Evolutionary conservation across 2,113 vertebrate genomes (phyloP).

Genomic region (Poeciliopsis retropinna): DNA sequence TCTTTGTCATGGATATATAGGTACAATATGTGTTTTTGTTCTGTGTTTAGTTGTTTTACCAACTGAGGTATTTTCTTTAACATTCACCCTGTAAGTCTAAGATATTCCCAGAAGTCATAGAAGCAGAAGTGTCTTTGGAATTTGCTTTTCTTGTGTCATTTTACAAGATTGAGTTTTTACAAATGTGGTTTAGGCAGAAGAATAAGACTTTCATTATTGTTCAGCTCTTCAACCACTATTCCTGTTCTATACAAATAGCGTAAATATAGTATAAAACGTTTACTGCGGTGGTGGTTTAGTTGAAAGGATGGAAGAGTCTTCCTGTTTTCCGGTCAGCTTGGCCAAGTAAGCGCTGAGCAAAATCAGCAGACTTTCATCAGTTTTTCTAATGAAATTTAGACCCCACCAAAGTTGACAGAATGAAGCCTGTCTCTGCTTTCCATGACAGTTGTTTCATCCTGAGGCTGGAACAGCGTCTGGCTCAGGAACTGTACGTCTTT

Average conservation of each 20-base stretch:
- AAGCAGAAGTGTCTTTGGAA: neutral
- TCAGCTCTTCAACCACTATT: neutral
- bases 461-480: conserved; percentile 35
- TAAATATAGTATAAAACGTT: neutral
- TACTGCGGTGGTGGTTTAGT: no score
- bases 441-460: conserved; percentile 22
- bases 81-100: neutral
- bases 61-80: neutral
- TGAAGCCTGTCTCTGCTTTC: conserved; percentile 36
- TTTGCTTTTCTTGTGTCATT: neutral
- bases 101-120: neutral
- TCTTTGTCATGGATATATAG: neutral
- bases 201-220: neutral
- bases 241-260: neutral
- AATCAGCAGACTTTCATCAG: conserved; percentile 9
- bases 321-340: conserved; percentile 20
- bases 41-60: neutral
- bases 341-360: conserved; percentile 29
- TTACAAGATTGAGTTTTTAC: neutral
- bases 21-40: neutral
- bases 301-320: neutral
- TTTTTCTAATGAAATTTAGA: conserved; percentile 41
- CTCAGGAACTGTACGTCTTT: conserved; percentile 15
- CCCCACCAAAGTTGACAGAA: conserved; percentile 24
- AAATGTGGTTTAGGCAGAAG: neutral